Percentiles rank a stretch among this genome's conserved stretches.
Conservation (phyloP, 2,888 invertebrate species). For the Ectemnius lituratus region DNA sequence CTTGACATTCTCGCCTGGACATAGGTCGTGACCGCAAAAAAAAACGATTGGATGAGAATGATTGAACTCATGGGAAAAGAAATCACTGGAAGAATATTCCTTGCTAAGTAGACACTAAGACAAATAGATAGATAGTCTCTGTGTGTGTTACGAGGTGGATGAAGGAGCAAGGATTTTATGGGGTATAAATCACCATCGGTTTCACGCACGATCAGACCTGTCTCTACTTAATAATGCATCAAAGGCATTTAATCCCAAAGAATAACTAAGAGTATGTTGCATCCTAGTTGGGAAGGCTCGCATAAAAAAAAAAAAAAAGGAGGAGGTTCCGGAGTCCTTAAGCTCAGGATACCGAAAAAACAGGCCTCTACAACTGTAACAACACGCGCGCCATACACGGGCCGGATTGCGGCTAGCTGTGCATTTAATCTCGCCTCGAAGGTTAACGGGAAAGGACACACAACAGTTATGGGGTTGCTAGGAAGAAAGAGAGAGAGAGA, state of each 20-base stretch:
- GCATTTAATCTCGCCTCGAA: constrained; percentile 53
- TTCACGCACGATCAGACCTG: constrained; percentile 57
- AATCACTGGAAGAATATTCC: no score
- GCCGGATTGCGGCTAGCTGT: constrained; percentile 40
- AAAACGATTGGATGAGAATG: no score
- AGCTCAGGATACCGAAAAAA: constrained; percentile 48
- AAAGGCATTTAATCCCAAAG: constrained; percentile 68
- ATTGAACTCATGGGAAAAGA: no score
- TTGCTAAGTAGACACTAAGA: neutral
- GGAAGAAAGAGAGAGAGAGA: constrained; percentile 23
- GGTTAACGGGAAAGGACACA: constrained; percentile 11
- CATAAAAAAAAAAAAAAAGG: constrained; percentile 16
- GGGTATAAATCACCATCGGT: neutral
- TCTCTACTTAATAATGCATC: constrained; percentile 74
- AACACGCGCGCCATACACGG: constrained; percentile 64
- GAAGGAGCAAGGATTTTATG: neutral
- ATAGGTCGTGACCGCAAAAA: constrained; percentile 34
- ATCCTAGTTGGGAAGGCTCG: constrained; percentile 33
- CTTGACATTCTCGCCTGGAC: constrained; percentile 19
- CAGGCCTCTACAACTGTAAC: constrained; percentile 72
- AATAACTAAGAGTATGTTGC: constrained; percentile 68
- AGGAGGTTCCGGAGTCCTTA: constrained; percentile 34
- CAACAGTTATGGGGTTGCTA: neutral
- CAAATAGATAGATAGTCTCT: neutral
- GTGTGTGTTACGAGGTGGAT: neutral